Conservation (phyloP, 23 tunicate genomes). For the Trididemnum clinides region DNA sequence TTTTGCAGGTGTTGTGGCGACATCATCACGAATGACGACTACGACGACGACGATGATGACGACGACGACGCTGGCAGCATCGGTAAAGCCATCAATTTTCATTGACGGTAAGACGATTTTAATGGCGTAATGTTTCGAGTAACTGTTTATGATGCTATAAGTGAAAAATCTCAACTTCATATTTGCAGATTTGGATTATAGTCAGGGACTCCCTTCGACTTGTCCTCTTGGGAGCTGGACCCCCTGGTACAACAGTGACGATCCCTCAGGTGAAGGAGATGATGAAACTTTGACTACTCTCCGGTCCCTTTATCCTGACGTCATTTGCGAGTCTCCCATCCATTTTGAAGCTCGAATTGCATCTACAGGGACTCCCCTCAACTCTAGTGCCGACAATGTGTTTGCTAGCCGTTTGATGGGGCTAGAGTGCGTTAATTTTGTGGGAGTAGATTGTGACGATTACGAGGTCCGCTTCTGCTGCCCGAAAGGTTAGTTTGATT, state of each 20-base stretch:
- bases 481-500: conserved; percentile 11
- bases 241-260: conserved; percentile 22
- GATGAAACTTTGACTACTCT: not conserved
- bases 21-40: too few relatives aligned
- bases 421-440: not conserved
- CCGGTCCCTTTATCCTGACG: not conserved
- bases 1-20: too few relatives aligned
- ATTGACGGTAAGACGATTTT: too few relatives aligned
- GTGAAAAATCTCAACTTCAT: too few relatives aligned
- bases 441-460: conserved; percentile 5
- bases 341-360: not conserved
- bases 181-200: too few relatives aligned
- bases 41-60: too few relatives aligned
- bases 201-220: too few relatives aligned
- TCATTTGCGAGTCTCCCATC: conserved; percentile 11
- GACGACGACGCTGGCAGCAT: too few relatives aligned
- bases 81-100: too few relatives aligned
- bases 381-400: not conserved
- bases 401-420: not conserved
- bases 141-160: too few relatives aligned
- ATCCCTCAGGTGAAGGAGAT: conserved; percentile 10
- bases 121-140: too few relatives aligned
- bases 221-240: conserved; percentile 20
- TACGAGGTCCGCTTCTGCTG: conserved; percentile 36
- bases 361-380: not conserved